Percentiles rank a stretch among this genome's conserved stretches.
Evolutionary conservation across 2,797 vertebrate genomes (phyloP).

Genomic region (Caiman crocodilus): DNA sequence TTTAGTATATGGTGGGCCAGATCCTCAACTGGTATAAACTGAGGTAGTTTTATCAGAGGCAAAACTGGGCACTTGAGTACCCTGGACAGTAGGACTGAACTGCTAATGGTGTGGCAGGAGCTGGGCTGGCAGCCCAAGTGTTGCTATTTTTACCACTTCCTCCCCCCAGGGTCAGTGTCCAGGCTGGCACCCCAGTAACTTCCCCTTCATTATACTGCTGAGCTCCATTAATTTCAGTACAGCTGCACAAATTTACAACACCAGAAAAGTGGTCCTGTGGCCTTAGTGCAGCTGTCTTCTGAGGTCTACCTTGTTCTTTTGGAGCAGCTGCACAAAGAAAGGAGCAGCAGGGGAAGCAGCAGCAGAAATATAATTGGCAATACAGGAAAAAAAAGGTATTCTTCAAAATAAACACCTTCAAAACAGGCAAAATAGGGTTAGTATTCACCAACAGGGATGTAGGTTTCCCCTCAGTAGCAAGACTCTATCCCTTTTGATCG

Average conservation of each 20-base stretch:
- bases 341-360: not conserved
- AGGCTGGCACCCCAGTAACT: no score
- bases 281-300: not conserved
- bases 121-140: no score
- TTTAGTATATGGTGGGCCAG: not conserved
- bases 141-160: no score
- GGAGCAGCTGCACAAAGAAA: not conserved
- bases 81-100: no score
- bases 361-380: fast-evolving
- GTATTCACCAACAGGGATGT: not conserved
- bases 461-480: not conserved
- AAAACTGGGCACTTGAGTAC: no score
- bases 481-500: not conserved
- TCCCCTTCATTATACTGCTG: no score
- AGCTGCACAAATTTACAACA: not conserved
- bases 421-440: not conserved
- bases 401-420: not conserved
- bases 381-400: not conserved
- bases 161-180: no score
- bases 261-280: not conserved
- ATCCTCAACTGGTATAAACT: not conserved
- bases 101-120: no score
- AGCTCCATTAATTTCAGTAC: not conserved
- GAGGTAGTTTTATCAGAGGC: not conserved
- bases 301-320: not conserved